Base-by-base conservation (phyloP, 2,113 vertebrate genomes). In the Aldabrachelys gigantea region DNA sequence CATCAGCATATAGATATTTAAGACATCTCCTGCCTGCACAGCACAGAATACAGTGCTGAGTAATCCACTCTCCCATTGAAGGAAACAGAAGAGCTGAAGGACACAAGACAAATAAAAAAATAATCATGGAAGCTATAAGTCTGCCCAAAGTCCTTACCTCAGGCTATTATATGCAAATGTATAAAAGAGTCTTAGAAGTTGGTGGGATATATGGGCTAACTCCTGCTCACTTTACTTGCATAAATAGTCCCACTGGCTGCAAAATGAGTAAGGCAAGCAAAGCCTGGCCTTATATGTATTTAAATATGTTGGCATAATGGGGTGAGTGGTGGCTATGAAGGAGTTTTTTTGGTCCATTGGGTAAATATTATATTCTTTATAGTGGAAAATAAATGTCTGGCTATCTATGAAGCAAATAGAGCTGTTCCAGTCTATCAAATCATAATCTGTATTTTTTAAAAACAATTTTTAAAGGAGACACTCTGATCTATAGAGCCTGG, bases 281-380 rank as follows among this genome's bases (percentile, higher is more conserved):
- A 56, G 94, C 90, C 80, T 72, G 82, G 27, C 14, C 27, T 29
- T 80, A 50, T 24, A 22, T 31, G 16, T 93, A 96, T 97, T 97
- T 96, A 97, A 97, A 97, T 97, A 96, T 89, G 90, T 88, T 95
- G 86, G 86, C 79, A 93, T 97, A 96, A 96, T 89, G 93, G 92
- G 75, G 59, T 83, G 95, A 96, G 92, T 96, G 95, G 97, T 95
- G 93, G 95, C 95, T 97, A 97, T 94, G 96, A 97, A 96, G 93
- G 89, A 97, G 44, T 49, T 95, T 95, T 97, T 97, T 94, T 96
- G 95, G 92, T 97, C 96, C 94, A 96, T 96, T 96, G 95, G 85
- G 83, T 95, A 96, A 96, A 96, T 96, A 96, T 95, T 96, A 94
- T 89, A 89, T 93, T 95, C 95, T 93, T 97, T 94, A 96, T 85